phyloP scores from a whole-genome alignment of 2,888 invertebrate species.

The Coelinius sp. region DNA sequence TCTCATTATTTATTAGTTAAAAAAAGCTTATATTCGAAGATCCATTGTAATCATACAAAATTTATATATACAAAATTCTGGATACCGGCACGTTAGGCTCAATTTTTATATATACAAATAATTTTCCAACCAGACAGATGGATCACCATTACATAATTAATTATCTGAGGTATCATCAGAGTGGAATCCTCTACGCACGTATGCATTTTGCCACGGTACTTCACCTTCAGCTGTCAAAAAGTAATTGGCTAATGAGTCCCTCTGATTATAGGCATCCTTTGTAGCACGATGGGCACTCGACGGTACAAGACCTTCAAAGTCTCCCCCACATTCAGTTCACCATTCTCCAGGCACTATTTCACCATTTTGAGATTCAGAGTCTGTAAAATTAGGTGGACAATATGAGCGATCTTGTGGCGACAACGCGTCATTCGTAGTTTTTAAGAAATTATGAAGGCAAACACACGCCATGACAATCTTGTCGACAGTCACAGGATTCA shows the following conservation, averaged over 20 bases:
- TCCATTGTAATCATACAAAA: background rate
- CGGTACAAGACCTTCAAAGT: background rate
- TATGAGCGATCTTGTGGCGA: too few species aligned
- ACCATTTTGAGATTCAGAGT: background rate
- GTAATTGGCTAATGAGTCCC: background rate
- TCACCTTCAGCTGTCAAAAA: background rate
- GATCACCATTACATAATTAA: background rate
- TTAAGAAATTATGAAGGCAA: too few species aligned
- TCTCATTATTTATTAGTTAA: background rate
- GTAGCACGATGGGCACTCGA: background rate
- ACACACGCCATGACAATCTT: too few species aligned
- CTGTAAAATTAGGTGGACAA: too few species aligned
- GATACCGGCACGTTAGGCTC: background rate
- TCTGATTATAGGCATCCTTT: background rate
- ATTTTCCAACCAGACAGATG: background rate
- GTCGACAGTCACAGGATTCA: too few species aligned
- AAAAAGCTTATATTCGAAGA: background rate
- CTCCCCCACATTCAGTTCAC: background rate
- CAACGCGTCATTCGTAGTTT: too few species aligned
- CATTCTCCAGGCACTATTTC: background rate
- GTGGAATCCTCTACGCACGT: background rate
- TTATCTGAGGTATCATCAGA: background rate
- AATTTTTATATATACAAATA: background rate
- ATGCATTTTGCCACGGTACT: background rate
- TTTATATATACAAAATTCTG: background rate